Percentiles rank a stretch among this genome's conserved stretches.
Conservation (phyloP, 2,113 vertebrate species). For the Polypterus senegalus region DNA sequence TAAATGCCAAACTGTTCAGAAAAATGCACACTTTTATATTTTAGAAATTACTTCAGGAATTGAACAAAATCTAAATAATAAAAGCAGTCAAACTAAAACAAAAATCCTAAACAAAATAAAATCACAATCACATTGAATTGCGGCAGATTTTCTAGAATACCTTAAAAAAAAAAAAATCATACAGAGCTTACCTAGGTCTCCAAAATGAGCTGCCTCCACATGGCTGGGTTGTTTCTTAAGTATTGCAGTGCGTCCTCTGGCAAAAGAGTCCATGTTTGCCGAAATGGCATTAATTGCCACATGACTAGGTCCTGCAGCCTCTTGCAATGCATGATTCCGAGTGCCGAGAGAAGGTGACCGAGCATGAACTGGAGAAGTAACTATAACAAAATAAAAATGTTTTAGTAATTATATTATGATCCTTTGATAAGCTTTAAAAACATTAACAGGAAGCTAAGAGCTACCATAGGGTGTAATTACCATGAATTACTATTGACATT, state of each 20-base stretch:
- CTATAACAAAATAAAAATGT: background rate
- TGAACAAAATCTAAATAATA: too few relatives aligned
- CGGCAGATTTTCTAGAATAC: too few relatives aligned
- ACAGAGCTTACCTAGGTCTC: slow-evolving; percentile 79
- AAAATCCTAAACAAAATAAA: too few relatives aligned
- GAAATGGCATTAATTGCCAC: slow-evolving; percentile 97
- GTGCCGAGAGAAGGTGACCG: slow-evolving; percentile 69
- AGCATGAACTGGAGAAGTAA: slow-evolving; percentile 43
- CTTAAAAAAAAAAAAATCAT: too few relatives aligned
- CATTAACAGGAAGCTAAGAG: background rate
- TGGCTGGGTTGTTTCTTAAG: slow-evolving; percentile 94
- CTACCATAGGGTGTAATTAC: background rate
- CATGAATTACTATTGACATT: background rate
- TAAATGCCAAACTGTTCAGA: too few relatives aligned
- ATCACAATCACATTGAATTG: too few relatives aligned
- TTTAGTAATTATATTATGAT: background rate
- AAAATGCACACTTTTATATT: too few relatives aligned
- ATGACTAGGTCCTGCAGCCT: slow-evolving; percentile 88
- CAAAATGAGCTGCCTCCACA: slow-evolving; percentile 94
- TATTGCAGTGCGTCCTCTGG: slow-evolving; percentile 83
- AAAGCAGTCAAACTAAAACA: too few relatives aligned
- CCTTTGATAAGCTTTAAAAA: background rate
- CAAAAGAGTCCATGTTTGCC: slow-evolving; percentile 97
- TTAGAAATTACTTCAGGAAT: too few relatives aligned
- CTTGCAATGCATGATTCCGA: slow-evolving; percentile 81